phyloP scores from a whole-genome alignment of 2,888 invertebrate genomes.

The Hypsopygia costalis region DNA sequence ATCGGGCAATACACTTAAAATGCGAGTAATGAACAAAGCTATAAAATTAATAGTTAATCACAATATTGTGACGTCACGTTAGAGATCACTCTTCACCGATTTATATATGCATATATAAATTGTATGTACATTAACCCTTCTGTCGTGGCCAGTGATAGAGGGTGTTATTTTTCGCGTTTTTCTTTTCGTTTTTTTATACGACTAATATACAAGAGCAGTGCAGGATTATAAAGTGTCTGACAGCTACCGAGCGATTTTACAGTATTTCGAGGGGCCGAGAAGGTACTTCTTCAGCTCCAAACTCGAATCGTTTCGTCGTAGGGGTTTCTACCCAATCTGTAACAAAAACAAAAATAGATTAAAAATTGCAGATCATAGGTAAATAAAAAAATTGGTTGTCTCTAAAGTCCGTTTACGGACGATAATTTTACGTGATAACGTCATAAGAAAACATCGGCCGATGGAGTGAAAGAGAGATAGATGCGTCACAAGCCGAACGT shows the following conservation, averaged over 20 bases:
- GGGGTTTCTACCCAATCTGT: constrained; percentile 63
- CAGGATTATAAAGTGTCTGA: constrained; percentile 59
- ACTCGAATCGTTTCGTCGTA: constrained; percentile 75
- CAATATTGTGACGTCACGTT: constrained; percentile 78
- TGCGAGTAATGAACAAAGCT: constrained; percentile 58
- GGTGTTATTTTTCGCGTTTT: constrained; percentile 50
- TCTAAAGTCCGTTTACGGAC: no score
- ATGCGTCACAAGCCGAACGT: no score
- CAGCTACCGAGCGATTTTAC: constrained; percentile 70
- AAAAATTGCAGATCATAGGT: no score
- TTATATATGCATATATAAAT: constrained; percentile 77
- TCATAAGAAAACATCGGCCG: no score
- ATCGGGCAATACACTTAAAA: constrained; percentile 61
- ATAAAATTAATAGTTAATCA: constrained; percentile 47
- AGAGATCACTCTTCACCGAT: constrained; percentile 70
- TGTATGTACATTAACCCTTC: constrained; percentile 42
- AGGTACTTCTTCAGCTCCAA: constrained; percentile 41
- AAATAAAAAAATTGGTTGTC: no score
- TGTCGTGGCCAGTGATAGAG: constrained; percentile 75
- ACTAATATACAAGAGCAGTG: constrained; percentile 66
- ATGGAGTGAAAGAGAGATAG: no score
- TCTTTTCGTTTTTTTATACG: constrained; percentile 54
- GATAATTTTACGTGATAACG: no score
- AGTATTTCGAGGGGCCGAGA: constrained; percentile 59
- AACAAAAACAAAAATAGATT: constrained; percentile 40